Conservation (phyloP, 2,888 invertebrate species). For the Ectemnius continuus region DNA sequence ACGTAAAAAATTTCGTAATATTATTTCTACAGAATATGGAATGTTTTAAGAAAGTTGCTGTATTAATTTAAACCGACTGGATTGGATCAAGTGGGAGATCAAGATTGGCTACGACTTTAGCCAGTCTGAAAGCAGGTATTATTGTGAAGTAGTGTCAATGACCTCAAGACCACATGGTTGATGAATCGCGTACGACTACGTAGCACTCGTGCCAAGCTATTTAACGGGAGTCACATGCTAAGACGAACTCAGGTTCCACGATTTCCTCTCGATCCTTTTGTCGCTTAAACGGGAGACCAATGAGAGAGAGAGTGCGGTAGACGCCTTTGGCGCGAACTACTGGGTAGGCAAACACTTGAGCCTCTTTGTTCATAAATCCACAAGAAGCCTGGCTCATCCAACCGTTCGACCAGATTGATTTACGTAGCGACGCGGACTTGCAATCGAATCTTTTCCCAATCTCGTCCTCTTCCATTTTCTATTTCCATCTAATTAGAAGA, state of each 20-base stretch:
- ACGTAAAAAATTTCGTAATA: too few species aligned
- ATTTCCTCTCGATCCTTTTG: slow-evolving; percentile 43
- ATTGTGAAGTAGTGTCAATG: slow-evolving; percentile 53
- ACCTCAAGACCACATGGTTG: slow-evolving; percentile 42
- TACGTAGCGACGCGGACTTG: neutral
- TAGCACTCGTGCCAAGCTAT: slow-evolving; percentile 57
- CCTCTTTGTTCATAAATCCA: slow-evolving; percentile 4
- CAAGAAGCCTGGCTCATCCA: neutral
- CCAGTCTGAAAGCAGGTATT: neutral
- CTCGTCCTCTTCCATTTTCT: too few species aligned
- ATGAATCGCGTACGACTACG: slow-evolving; percentile 28
- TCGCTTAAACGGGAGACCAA: slow-evolving; percentile 31
- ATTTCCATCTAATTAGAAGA: neutral
- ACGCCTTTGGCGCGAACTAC: slow-evolving; percentile 4
- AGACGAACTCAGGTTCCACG: slow-evolving; percentile 49
- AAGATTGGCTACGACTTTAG: slow-evolving; percentile 6
- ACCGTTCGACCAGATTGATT: neutral
- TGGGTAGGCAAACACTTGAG: neutral
- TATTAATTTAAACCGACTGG: too few species aligned
- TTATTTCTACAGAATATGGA: too few species aligned
- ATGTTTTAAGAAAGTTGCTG: too few species aligned
- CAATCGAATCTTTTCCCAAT: too few species aligned
- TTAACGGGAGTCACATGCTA: slow-evolving; percentile 37
- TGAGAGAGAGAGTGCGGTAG: neutral
- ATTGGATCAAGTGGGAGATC: slow-evolving; percentile 14